Evolutionary conservation across 1,140 invertebrate species (phyloP).

Genomic region (Scaptomyza hsui): DNA sequence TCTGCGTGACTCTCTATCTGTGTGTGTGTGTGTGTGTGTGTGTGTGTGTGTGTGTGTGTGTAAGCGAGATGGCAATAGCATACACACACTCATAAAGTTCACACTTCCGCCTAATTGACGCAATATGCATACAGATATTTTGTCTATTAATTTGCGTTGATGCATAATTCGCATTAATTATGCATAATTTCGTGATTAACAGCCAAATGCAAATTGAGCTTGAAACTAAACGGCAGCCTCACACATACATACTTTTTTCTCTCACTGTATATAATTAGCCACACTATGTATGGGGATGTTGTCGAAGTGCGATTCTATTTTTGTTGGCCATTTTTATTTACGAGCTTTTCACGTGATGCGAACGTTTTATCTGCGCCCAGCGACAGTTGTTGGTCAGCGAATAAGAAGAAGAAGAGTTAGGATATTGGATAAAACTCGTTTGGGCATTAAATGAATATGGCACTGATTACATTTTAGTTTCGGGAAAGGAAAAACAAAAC

Average conservation of each 20-base stretch:
- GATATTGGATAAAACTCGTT: background rate
- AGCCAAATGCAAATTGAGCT: conserved; percentile 71
- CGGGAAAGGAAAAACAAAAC: conserved; percentile 2
- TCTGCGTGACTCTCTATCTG: background rate
- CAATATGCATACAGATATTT: conserved; percentile 68
- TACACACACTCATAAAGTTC: conserved; percentile 16
- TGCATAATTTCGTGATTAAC: conserved; percentile 78
- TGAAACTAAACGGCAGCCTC: conserved; percentile 14
- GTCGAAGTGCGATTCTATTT: conserved; percentile 12
- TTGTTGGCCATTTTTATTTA: conserved; percentile 55
- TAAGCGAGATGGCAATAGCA: background rate
- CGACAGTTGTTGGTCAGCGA: conserved; percentile 43
- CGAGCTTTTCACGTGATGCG: conserved; percentile 67
- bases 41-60: background rate
- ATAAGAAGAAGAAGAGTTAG: too few species aligned
- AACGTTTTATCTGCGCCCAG: conserved; percentile 59
- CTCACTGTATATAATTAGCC: conserved; percentile 50
- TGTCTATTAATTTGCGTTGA: conserved; percentile 79
- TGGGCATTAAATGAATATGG: conserved; percentile 20
- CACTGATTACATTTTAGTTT: conserved; percentile 58
- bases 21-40: background rate
- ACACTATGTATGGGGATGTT: conserved; percentile 8
- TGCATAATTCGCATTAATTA: conserved; percentile 79
- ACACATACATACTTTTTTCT: conserved; percentile 25
- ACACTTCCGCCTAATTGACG: conserved; percentile 58